These are phyloP conservation scores for Leucophenga maculata DNA, from an alignment of 2,888 invertebrate species.

Conservation along the genomic window DNA sequence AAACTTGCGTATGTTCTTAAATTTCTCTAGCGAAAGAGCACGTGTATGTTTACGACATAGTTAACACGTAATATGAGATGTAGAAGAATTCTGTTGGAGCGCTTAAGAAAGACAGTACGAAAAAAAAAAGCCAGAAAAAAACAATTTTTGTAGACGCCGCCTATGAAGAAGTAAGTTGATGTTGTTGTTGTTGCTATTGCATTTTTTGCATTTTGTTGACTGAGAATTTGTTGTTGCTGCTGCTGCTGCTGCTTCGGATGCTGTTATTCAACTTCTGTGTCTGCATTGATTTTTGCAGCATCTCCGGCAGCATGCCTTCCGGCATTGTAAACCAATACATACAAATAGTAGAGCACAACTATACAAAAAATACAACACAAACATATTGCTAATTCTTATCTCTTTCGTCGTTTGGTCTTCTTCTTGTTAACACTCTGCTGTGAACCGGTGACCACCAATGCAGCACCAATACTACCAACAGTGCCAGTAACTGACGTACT, in stretches of 20 bases:
- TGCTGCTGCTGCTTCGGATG: conserved; percentile 3
- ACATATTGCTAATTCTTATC: conserved; percentile 73
- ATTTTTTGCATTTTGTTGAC: background rate
- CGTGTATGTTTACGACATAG: background rate
- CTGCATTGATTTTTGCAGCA: conserved; percentile 1
- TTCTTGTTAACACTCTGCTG: conserved; percentile 68
- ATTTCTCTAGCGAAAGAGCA: too few relatives aligned
- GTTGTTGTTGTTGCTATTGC: conserved; percentile 32
- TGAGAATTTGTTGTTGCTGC: conserved; percentile 19
- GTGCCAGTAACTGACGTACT: conserved; percentile 13
- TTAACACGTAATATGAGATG: too few relatives aligned
- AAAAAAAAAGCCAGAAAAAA: background rate
- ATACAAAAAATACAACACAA: conserved; percentile 72
- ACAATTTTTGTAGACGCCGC: conserved; percentile 30
- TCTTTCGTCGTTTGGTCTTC: conserved; percentile 72
- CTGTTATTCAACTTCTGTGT: conserved; percentile 1
- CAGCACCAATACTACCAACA: conserved; percentile 29
- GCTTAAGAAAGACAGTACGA: too few relatives aligned
- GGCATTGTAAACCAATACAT: conserved; percentile 50
- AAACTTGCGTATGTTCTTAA: too few relatives aligned
- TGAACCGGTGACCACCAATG: conserved; percentile 37
- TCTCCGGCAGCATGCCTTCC: conserved; percentile 17
- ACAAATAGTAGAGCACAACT: conserved; percentile 68
- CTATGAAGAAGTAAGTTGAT: conserved; percentile 33
- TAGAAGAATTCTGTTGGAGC: background rate